A percentile compares a stretch with the other conserved stretches of the same genome.
Evolutionary conservation across 2,888 invertebrate species (phyloP).

Genomic region (Caradrina clavipalpis): DNA sequence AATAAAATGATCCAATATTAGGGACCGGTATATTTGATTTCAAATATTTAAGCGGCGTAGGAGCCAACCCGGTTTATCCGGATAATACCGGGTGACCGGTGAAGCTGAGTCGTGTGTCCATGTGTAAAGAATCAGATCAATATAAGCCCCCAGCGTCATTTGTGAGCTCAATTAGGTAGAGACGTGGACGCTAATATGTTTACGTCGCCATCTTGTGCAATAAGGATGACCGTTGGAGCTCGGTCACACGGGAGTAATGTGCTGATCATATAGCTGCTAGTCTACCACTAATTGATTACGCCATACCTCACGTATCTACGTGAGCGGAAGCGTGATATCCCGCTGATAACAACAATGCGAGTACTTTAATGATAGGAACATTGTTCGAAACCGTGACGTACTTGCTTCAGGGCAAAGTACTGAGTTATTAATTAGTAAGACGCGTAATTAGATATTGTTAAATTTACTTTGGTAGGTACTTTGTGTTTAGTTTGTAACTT

Average conservation of each 20-base stretch:
- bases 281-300: conserved; percentile 18
- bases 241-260: neutral
- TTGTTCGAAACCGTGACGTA: neutral
- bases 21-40: conserved; percentile 33
- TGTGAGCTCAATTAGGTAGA: conserved; percentile 38
- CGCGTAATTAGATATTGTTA: neutral
- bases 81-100: conserved; percentile 49
- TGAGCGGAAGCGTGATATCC: neutral
- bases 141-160: conserved; percentile 41
- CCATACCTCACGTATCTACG: neutral
- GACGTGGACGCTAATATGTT: conserved; percentile 49
- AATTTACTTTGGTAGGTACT: neutral
- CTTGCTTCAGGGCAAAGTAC: conserved; percentile 3
- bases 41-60: conserved; percentile 38
- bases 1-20: conserved; percentile 43
- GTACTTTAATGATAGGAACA: neutral
- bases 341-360: neutral
- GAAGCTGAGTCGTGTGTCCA: conserved; percentile 14
- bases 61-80: conserved; percentile 25
- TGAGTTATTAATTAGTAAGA: neutral
- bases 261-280: conserved; percentile 1
- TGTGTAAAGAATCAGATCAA: conserved; percentile 56
- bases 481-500: neutral
- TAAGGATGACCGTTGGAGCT: neutral
- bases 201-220: conserved; percentile 21